Conservation (phyloP, 64 coral and sea anemone species). For the Montipora efflorescens region DNA sequence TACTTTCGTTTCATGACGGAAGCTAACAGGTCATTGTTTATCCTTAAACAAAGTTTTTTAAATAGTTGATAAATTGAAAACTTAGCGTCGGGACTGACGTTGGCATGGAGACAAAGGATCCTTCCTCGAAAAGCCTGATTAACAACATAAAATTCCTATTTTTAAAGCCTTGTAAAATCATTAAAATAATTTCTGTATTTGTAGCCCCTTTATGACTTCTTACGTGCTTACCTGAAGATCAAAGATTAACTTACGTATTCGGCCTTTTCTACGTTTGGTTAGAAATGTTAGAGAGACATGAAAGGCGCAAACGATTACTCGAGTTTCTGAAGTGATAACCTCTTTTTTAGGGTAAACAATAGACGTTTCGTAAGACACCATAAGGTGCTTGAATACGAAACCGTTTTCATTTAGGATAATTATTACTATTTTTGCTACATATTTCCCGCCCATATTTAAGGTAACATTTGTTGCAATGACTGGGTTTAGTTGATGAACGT, state of each 20-base stretch:
- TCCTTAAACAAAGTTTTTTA: slow-evolving; percentile 6
- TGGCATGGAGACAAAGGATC: too few species aligned
- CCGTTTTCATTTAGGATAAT: neutral
- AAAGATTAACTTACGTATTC: too few species aligned
- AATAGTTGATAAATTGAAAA: slow-evolving; percentile 13
- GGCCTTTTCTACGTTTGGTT: too few species aligned
- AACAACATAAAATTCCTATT: neutral
- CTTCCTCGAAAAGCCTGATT: neutral
- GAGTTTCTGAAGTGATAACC: neutral
- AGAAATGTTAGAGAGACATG: too few species aligned
- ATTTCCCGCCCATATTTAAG: neutral
- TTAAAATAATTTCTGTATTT: neutral
- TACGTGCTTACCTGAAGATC: too few species aligned
- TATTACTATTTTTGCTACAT: neutral
- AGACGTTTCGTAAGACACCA: neutral
- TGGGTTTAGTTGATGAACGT: neutral
- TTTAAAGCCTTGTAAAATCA: neutral
- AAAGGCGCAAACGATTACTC: neutral
- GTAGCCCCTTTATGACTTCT: too few species aligned
- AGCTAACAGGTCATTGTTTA: slow-evolving; percentile 27
- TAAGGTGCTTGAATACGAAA: neutral
- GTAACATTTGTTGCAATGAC: neutral
- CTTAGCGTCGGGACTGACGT: neutral
- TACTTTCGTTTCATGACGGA: slow-evolving; percentile 28
- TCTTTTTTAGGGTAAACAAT: neutral